Conservation (phyloP, 2,797 vertebrate species). For the Uromys caudimaculatus region DNA sequence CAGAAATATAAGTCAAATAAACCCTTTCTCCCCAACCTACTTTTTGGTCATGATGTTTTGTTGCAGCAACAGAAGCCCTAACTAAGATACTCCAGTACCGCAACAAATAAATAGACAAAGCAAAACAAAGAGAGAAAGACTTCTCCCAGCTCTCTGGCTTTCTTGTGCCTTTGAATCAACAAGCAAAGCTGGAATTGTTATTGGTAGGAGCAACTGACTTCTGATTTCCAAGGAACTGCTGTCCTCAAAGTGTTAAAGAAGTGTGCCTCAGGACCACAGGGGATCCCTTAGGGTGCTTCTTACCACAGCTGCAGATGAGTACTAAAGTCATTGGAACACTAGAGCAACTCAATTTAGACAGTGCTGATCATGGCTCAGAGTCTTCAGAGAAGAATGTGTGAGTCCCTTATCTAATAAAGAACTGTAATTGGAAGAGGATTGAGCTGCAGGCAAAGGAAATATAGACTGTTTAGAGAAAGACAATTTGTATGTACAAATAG, state of each 20-base stretch:
- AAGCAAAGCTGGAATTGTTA: neutral
- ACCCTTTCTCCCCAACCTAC: neutral
- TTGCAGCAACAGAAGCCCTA: neutral
- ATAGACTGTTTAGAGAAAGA: neutral
- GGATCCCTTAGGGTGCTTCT: neutral
- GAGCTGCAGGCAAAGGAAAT: neutral
- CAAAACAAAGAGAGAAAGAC: neutral
- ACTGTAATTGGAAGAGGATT: neutral
- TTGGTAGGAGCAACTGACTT: neutral
- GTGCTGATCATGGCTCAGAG: neutral
- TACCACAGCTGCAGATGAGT: neutral
- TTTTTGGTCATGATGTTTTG: neutral
- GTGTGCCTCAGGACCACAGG: neutral
- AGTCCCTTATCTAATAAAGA: neutral
- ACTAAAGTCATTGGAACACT: neutral
- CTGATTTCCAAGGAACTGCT: neutral
- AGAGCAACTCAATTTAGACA: neutral
- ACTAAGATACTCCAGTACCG: neutral
- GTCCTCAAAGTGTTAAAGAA: neutral
- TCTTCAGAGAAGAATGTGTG: neutral
- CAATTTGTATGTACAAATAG: neutral
- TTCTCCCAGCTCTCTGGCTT: neutral
- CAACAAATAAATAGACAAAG: neutral
- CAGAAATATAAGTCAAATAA: neutral
- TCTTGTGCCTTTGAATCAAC: neutral